These are phyloP conservation scores for Clostera curtula DNA, from an alignment of 2,888 invertebrate species.

Conservation along the genomic window DNA sequence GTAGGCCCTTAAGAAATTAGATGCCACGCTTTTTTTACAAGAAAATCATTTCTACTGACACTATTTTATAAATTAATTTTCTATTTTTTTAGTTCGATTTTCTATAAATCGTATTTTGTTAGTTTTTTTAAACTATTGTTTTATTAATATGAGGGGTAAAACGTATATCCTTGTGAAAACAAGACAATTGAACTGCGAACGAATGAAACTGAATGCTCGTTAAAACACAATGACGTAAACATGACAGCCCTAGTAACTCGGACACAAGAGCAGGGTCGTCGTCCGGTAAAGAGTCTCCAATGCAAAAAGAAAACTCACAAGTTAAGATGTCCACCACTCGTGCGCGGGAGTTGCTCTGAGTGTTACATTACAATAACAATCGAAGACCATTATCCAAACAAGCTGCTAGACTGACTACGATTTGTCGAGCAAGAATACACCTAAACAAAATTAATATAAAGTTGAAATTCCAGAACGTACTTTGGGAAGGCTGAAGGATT, in stretches of 20 bases:
- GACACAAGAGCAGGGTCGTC: conserved; percentile 49
- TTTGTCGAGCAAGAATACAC: background rate
- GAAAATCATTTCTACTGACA: no score
- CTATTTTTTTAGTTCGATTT: no score
- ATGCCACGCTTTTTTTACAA: background rate
- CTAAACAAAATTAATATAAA: background rate
- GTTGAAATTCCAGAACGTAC: background rate
- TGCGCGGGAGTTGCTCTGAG: conserved; percentile 32
- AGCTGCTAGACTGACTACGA: background rate
- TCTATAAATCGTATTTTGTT: no score
- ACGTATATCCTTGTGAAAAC: no score
- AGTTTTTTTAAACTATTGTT: no score
- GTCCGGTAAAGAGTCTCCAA: conserved; percentile 48
- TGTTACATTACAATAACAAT: conserved; percentile 69
- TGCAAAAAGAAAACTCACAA: conserved; percentile 69
- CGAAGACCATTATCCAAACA: conserved; percentile 10
- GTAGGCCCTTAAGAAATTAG: background rate
- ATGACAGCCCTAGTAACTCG: conserved; percentile 40
- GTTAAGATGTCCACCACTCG: conserved; percentile 59
- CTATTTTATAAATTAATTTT: no score
- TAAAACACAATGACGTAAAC: no score
- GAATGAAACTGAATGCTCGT: conserved; percentile 1
- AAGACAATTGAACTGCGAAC: background rate
- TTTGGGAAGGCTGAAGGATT: background rate
- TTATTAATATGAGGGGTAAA: no score